Evolutionary conservation across 1,140 invertebrate genomes (phyloP).

Genomic region (Drosophila kikkawai): DNA sequence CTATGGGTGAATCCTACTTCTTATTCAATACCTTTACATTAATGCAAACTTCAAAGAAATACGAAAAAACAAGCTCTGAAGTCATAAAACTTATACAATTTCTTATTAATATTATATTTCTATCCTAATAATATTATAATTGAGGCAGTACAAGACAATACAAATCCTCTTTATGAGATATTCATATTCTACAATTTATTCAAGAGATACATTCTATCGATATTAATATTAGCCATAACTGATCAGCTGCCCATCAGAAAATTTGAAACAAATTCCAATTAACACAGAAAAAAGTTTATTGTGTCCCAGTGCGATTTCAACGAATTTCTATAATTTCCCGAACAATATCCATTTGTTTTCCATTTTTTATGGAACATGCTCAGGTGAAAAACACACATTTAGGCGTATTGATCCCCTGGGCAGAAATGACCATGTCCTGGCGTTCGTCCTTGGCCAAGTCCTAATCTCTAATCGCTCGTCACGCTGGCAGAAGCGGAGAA

Average conservation of each 20-base stretch:
- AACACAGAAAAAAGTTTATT: constrained; percentile 13
- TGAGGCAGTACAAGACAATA: background rate
- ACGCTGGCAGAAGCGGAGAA: constrained; percentile 59
- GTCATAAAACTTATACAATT: too few relatives aligned
- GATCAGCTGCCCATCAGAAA: constrained; percentile 24
- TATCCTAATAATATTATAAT: background rate
- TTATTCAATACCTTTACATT: background rate
- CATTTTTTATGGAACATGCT: constrained; percentile 31
- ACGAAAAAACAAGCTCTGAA: too few relatives aligned
- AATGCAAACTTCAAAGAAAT: too few relatives aligned
- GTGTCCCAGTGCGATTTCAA: constrained; percentile 16
- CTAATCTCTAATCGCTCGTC: constrained; percentile 80
- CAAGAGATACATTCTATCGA: constrained; percentile 3
- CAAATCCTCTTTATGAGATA: background rate
- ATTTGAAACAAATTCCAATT: constrained; percentile 22
- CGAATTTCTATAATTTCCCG: constrained; percentile 43
- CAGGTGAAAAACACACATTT: constrained; percentile 44
- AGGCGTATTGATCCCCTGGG: constrained; percentile 39
- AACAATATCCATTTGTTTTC: constrained; percentile 58
- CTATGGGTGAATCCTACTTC: rapidly evolving
- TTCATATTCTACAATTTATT: background rate
- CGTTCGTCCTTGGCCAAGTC: constrained; percentile 45
- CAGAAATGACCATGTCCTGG: constrained; percentile 32
- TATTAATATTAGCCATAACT: constrained; percentile 9
- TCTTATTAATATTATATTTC: too few relatives aligned